Percentiles rank a stretch among this genome's conserved stretches.
phyloP scores from a whole-genome alignment of 2,888 invertebrate species.

The Ypsolopha scabrella region DNA sequence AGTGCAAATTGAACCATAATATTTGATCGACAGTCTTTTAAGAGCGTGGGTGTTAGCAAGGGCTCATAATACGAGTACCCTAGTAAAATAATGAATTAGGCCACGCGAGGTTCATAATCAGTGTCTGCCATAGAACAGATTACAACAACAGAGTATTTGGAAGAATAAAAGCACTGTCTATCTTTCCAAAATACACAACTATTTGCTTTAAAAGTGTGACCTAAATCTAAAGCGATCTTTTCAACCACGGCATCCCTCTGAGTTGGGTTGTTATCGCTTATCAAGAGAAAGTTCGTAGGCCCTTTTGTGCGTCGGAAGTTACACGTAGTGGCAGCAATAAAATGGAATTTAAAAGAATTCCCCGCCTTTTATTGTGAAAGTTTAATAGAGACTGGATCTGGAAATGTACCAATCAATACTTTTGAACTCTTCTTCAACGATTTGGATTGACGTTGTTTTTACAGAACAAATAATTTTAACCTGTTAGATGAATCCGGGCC shows the following conservation, averaged over 20 bases:
- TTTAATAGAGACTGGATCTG: conserved; percentile 46
- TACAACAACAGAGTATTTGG: too few species aligned
- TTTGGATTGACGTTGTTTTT: conserved; percentile 2
- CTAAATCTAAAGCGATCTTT: not conserved
- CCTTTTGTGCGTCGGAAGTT: not conserved
- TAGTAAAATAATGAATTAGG: too few species aligned
- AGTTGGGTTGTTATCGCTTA: not conserved
- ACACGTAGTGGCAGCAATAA: not conserved
- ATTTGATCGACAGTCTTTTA: too few species aligned
- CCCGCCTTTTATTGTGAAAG: conserved; percentile 44
- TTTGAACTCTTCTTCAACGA: conserved; percentile 26
- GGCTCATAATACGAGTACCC: too few species aligned
- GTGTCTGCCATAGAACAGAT: too few species aligned
- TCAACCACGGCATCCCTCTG: not conserved
- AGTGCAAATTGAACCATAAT: too few species aligned
- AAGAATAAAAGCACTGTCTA: too few species aligned
- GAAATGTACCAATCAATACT: conserved; percentile 47
- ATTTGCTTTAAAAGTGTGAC: not conserved
- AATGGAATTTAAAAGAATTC: conserved; percentile 8
- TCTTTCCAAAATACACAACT: too few species aligned
- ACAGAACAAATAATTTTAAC: not conserved
- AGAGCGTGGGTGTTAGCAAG: too few species aligned
- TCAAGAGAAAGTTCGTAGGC: not conserved
- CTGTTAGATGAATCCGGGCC: too few species aligned
- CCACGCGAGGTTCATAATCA: too few species aligned